Evolutionary conservation across 2,113 vertebrate species (phyloP), one percentile per base, ranked within the genome.

Genomic region (Pedetes capensis): DNA sequence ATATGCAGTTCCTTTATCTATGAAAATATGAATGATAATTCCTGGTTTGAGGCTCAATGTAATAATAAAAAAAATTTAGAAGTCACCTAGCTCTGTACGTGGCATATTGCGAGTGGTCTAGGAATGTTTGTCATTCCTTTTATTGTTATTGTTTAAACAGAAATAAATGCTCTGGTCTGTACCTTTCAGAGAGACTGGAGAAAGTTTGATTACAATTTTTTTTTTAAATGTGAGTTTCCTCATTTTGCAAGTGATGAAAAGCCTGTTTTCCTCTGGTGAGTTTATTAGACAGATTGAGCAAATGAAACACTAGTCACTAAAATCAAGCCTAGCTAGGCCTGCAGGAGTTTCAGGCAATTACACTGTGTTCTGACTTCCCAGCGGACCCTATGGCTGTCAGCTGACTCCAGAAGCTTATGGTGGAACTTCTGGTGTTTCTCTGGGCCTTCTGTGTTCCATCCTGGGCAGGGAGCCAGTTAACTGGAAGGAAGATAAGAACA

Each of bases 331-430:
- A 3, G 59, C 25, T n/a, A 53, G 81, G 72, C 96, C 92, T 81
- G 95, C 57, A 96, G 85, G 95, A 82, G 32, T 93, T 88, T 87
- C 66, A 69, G 59, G 76, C 92, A 93, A 81, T 96, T 95, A 59
- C 51, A 42, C 59, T 5, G 55, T 82, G 13, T 81, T 66, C 75
- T 85, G 47, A 44, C 49, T 89, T 86, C 91, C 96, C 86, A 78
- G 72, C 81, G 89, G 92, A n/a, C 42, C 44, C 25, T 11, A 7
- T 5, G 20, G 72, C 49, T 74, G 69, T 96, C 89, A 74, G 44
- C 61, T 83, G 90, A 92, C n/a, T 47, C 61, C 5, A 11, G 88
- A 78, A 97, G 49, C 90, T 90, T 95, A 78, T 95, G 96, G 66
- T 55, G 20, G 76, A 95, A 95, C 92, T 95, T 95, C 81, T 94